Evolutionary conservation across 2,888 invertebrate species (phyloP), one percentile per base, ranked within the genome.

Genomic region (Bruchidius siliquastri): DNA sequence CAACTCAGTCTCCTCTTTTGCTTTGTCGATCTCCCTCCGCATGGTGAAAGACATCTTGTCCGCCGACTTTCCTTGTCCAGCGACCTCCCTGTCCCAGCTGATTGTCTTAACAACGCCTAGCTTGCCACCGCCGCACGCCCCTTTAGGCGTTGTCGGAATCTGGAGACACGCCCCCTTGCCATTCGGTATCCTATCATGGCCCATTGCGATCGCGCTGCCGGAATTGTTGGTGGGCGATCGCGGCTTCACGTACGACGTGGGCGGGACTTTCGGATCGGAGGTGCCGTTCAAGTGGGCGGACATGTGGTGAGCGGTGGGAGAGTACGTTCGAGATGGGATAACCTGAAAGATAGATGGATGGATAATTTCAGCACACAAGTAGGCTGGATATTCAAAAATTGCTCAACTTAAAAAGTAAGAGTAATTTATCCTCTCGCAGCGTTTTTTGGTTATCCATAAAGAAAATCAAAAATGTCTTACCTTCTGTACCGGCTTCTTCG

Each of bases 1-100:
- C 80, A 96, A 88, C 83, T 96, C 95, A 6, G 92, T 91, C 85
- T 97, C 96, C 85, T 96, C 96, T 84, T 94, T 93, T 82, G 96
- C 95, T 81, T 95, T 94, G 85, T 97, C 96, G 78, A 96, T 94
- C 86, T 96, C 96, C 79, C 97, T 89, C 82, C 96, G 91, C 93
- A 97, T 96, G 0, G 97, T 97, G 85, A 96, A 96, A 83, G 94
- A 94, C 81, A 96, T 91, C 84, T 94, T 94, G 79, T 94, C 94
- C 21, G 22, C 6, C 22, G 68, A 18, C 20, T 21, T 49, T 13
- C 49, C 49, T 13, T 49, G 49, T 13, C 13, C 49, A 4, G 18
- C 49, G 6, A 49, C 49, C 49, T 49, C 49, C 49, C 49, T 4
- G 18, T 49, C 49, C 49, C 49, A 49, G 49, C 49, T 49, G 49